A percentile compares a stretch with the other conserved stretches of the same genome.
Evolutionary conservation across 2,113 vertebrate genomes (phyloP).

Genomic region (Hippolais icterina): DNA sequence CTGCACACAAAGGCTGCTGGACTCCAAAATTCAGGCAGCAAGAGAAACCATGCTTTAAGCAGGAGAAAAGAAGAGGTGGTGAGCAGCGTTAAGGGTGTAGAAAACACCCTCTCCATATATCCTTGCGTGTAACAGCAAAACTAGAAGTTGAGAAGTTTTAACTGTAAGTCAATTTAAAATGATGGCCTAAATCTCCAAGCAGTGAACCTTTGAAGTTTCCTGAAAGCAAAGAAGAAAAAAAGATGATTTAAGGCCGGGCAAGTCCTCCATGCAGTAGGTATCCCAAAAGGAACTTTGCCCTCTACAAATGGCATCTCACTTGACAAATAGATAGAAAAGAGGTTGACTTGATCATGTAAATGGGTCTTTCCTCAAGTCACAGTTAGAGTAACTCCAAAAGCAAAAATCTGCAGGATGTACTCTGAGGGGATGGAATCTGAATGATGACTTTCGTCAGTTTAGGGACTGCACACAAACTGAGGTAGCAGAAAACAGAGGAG

Average conservation of each 20-base stretch:
- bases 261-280: neutral
- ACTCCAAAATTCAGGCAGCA: neutral
- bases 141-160: neutral
- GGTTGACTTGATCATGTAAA: neutral
- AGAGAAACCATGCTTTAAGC: neutral
- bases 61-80: neutral
- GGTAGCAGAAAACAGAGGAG: neutral
- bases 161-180: neutral
- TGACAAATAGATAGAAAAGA: accelerated
- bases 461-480: neutral
- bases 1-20: neutral
- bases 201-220: neutral
- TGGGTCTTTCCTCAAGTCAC: neutral
- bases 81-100: neutral
- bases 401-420: neutral
- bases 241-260: neutral
- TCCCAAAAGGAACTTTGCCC: neutral
- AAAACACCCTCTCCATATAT: neutral
- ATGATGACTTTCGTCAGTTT: neutral
- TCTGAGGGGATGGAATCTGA: neutral
- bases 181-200: neutral
- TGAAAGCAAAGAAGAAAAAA: neutral
- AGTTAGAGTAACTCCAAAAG: neutral
- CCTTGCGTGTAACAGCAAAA: neutral
- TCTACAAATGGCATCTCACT: neutral